Conservation (phyloP, 2,888 invertebrate genomes). For the Ornithoptera alexandrae region DNA sequence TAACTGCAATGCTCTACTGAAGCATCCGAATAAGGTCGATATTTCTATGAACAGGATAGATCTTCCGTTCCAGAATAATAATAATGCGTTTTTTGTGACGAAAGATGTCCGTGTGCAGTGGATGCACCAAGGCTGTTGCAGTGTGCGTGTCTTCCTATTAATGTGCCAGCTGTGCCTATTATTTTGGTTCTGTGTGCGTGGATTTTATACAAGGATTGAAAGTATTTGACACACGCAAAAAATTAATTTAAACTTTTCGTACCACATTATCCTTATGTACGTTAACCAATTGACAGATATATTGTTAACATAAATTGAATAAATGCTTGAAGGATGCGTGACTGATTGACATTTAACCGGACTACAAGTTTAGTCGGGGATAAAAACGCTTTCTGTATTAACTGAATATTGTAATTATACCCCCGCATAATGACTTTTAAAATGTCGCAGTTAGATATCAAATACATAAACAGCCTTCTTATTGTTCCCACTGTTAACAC, state of each 20-base stretch:
- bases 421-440: background rate
- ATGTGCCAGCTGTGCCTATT: conserved; percentile 77
- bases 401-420: conserved; percentile 41
- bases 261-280: background rate
- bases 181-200: conserved; percentile 65
- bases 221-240: conserved; percentile 19
- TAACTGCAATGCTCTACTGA: conserved; percentile 30
- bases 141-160: conserved; percentile 56
- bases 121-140: conserved; percentile 48
- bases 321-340: conserved; percentile 60
- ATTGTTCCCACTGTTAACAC: too few species aligned
- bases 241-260: background rate
- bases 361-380: conserved; percentile 51
- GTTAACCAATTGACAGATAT: conserved; percentile 1
- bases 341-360: conserved; percentile 57
- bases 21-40: conserved; percentile 37
- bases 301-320: conserved; percentile 15
- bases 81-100: conserved; percentile 75
- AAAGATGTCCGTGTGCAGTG: conserved; percentile 71
- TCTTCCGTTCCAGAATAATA: conserved; percentile 71
- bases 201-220: conserved; percentile 44
- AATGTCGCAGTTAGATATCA: background rate
- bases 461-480: background rate
- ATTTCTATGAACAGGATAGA: conserved; percentile 37
- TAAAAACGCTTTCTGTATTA: conserved; percentile 54